These are phyloP conservation scores for Sycobia sp. DNA, from an alignment of 1,140 invertebrate species.

Conservation along the genomic window DNA sequence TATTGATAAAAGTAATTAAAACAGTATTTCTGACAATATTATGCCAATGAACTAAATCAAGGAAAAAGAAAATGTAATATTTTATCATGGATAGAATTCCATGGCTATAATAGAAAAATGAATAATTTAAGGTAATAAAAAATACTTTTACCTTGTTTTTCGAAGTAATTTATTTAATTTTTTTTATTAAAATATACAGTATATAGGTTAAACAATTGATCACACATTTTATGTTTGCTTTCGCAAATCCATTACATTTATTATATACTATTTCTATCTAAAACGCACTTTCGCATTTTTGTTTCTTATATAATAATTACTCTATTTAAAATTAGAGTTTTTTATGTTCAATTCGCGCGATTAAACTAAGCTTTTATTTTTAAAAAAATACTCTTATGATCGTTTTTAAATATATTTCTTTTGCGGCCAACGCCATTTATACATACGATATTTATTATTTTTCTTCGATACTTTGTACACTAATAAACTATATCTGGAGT, in stretches of 20 bases:
- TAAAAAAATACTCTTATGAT: conserved; percentile 31
- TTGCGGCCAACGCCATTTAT: conserved; percentile 11
- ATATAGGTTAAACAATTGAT: conserved; percentile 45
- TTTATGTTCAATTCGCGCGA: conserved; percentile 23
- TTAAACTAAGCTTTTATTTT: conserved; percentile 20
- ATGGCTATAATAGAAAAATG: conserved; percentile 1
- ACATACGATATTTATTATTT: conserved; percentile 12
- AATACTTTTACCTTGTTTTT: conserved; percentile 35
- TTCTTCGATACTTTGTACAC: conserved; percentile 21
- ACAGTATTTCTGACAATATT: no score
- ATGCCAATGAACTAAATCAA: conserved; percentile 24
- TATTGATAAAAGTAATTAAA: no score
- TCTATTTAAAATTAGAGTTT: conserved; percentile 12
- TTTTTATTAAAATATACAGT: conserved; percentile 55
- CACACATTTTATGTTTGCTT: conserved; percentile 44
- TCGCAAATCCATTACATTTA: conserved; percentile 13
- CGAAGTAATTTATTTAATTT: conserved; percentile 39
- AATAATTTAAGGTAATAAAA: conserved; percentile 24
- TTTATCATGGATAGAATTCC: background rate
- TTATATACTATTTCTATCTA: conserved; percentile 3
- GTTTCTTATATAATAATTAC: conserved; percentile 9
- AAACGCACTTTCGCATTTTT: conserved; percentile 19
- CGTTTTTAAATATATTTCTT: conserved; percentile 12
- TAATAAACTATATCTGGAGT: conserved; percentile 28
- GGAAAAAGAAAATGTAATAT: conserved; percentile 24